Evolutionary conservation across 2,888 invertebrate genomes (phyloP), one percentile per base, ranked within the genome.

Genomic region (Sphinx pinastri): DNA sequence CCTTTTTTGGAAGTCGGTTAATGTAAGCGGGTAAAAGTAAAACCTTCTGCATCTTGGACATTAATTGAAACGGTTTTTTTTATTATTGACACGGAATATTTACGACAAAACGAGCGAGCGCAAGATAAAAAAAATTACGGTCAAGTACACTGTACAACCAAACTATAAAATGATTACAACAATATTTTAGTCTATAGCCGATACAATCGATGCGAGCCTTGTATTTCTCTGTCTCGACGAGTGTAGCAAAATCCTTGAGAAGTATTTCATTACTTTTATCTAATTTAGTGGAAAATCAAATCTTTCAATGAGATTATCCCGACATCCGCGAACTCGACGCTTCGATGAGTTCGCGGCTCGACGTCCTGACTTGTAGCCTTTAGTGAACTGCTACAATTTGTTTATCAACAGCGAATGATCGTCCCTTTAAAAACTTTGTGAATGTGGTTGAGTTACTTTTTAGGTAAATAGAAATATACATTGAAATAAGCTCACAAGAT

Each of bases 201-300:
- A 38, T 38, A 38, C 38, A 38, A 38, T 19, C 19, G 10, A n/a
- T 45, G 8, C 83, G 79, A 77, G 75, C 72, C 76, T 74, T 73
- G 73, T 77, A 82, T 84, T 83, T 83, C 81, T 81, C 81, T 82
- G 80, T 82, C 81, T 83, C 77, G 73, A 73, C 74, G 78, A 76
- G 74, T 79, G 79, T 75, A 78, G 77, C 78, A 78, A 80, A 82
- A 84, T 86, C 85, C 82, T 84, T 80, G 77, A 83, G 83, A 88
- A 87, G 88, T 89, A 89, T 93, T 92, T 92, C 90, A 92, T 92
- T 92, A 92, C 92, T 91, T 89, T 90, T 89, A 92, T 92, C 89
- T 89, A 93, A 93, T 93, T 93, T 93, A 89, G 90, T 88, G 90
- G 91, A 93, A 93, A 92, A 93, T 93, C 92, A 92, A 93, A 92